Evolutionary conservation across 2,797 vertebrate species (phyloP).

Genomic region (Lerista edwardsae): DNA sequence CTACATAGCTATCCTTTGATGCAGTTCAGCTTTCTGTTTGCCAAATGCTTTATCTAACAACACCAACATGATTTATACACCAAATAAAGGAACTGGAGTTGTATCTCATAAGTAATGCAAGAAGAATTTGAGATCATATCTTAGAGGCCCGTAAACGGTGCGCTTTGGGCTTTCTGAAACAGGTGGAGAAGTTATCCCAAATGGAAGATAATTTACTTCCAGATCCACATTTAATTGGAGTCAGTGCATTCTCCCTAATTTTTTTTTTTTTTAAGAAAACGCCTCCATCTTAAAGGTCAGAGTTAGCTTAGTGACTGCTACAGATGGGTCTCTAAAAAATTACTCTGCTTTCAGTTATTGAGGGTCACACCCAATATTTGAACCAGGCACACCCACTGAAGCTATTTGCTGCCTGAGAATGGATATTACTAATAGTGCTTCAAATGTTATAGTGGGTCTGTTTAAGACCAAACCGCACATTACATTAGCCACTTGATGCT

Average conservation of each 20-base stretch:
- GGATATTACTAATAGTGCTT: slow-evolving; percentile 18
- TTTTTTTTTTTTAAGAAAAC: slow-evolving; percentile 6
- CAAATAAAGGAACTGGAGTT: slow-evolving; percentile 21
- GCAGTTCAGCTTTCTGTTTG: background rate
- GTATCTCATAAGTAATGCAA: slow-evolving; percentile 15
- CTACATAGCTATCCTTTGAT: slow-evolving; percentile 17
- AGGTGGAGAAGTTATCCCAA: slow-evolving; percentile 13
- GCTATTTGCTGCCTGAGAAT: background rate
- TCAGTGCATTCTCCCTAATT: background rate
- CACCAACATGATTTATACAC: slow-evolving; percentile 13
- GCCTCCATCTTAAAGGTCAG: slow-evolving; percentile 22
- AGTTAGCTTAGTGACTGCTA: slow-evolving; percentile 19
- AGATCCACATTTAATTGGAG: slow-evolving; percentile 6
- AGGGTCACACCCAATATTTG: slow-evolving; percentile 7
- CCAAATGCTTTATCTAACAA: slow-evolving; percentile 18
- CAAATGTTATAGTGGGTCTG: slow-evolving; percentile 5
- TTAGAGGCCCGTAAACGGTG: slow-evolving; percentile 1
- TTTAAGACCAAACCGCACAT: too few species aligned
- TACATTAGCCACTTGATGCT: too few species aligned
- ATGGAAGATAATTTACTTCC: slow-evolving; percentile 20
- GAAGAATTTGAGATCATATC: slow-evolving; percentile 25
- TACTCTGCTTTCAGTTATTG: background rate
- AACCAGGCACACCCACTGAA: slow-evolving; percentile 12
- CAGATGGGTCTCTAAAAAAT: slow-evolving; percentile 15
- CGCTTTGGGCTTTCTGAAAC: slow-evolving; percentile 27